Conservation (phyloP, 1,140 invertebrate genomes). For the Ectropis grisescens region DNA sequence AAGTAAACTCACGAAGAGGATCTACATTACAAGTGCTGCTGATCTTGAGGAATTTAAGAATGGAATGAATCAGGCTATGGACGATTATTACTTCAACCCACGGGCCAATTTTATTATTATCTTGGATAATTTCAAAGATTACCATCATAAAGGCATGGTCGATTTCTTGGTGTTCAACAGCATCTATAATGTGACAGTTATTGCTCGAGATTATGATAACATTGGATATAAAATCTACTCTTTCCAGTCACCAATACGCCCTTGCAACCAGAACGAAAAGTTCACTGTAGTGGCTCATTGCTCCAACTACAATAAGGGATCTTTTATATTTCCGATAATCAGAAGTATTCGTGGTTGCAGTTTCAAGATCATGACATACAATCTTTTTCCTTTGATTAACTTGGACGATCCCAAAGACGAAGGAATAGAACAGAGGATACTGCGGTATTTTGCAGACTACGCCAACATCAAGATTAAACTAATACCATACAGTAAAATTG, state of each 20-base stretch:
- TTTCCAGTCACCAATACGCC: background rate
- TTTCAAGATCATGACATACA: constrained; percentile 3
- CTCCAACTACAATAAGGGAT: background rate
- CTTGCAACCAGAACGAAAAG: background rate
- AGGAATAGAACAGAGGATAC: background rate
- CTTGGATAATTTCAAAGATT: no score
- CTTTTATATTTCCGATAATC: background rate
- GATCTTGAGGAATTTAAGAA: no score
- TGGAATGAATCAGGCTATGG: no score
- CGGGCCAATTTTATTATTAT: no score
- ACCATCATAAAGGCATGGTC: no score
- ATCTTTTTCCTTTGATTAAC: constrained; percentile 1
- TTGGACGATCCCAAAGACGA: background rate
- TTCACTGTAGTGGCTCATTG: background rate
- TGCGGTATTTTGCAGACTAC: background rate
- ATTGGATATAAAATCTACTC: background rate
- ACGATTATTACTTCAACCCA: no score
- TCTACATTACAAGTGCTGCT: no score
- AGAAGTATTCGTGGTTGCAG: constrained; percentile 6
- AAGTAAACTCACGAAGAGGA: no score
- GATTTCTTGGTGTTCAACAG: background rate
- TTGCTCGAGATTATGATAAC: background rate
- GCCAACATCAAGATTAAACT: background rate
- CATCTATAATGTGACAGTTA: background rate
- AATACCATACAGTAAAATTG: background rate